Evolutionary conservation across 2,113 vertebrate genomes (phyloP), one percentile per base, ranked within the genome.

Genomic region (Chunga burmeisteri): DNA sequence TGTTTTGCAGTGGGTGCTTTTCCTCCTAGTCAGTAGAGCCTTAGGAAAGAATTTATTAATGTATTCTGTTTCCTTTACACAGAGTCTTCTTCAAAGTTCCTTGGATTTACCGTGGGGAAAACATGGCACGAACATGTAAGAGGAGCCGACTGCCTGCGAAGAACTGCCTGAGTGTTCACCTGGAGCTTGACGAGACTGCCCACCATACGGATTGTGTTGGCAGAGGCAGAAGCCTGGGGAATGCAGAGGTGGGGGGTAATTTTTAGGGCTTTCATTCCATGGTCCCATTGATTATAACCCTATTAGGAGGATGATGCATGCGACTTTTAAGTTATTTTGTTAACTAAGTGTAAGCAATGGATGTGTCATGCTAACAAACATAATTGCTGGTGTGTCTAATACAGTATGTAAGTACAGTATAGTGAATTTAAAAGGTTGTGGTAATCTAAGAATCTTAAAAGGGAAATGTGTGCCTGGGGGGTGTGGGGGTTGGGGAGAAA

Each of bases 381-480:
- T 78, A 94, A 95, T 92, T 95, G 68, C 91, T 97, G 92, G 70
- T 93, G 81, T 81, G 81, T 59, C 95, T 91, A 92, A 93, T 85
- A 68, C 72, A 92, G 53, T 93, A 86, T 94, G 85, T 96, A 97
- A 93, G 94, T 94, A 92, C 72, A 95, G 74, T 90, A 52, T 68
- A 91, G 93, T 90, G 94, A 88, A 97, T 95, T 94, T 87, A 88
- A 95, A 92, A 88, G 72, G 94, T 95, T 91, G 90, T 67, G 90
- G 91, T 92, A 94, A 96, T 97, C 93, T 81, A 82, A 95, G 96
- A 96, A 95, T 40, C 73, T 88, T 92, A 90, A 98, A 95, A 96
- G 90, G 91, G 91, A 89, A 95, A 87, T 74, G 95, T 91, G 86
- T 95, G 94, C 77, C 81, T 63, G 71, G 82, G 72, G 62, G 89